Percentiles rank a stretch among this genome's conserved stretches.
phyloP scores from a whole-genome alignment of 1,140 invertebrate genomes.

The Drosophila setifemur region DNA sequence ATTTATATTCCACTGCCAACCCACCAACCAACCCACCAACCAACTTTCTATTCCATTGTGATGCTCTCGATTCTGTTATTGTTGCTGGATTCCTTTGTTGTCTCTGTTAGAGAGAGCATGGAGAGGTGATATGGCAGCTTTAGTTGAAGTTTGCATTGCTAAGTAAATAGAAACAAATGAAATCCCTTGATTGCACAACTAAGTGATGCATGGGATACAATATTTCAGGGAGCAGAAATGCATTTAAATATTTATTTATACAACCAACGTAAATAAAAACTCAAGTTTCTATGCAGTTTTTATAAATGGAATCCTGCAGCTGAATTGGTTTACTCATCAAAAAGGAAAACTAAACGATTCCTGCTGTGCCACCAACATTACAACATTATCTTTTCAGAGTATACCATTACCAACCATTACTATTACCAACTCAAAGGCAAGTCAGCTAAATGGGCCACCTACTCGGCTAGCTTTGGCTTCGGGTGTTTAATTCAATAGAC shows the following conservation, averaged over 20 bases:
- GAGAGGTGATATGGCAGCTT: slow-evolving; percentile 21
- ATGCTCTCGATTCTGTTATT: slow-evolving; percentile 19
- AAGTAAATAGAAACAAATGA: slow-evolving; percentile 17
- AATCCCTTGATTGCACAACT: slow-evolving; percentile 23
- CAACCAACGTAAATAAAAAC: background rate
- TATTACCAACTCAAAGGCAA: slow-evolving; percentile 2
- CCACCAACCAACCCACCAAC: no score
- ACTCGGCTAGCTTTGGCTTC: slow-evolving; percentile 1
- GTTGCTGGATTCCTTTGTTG: slow-evolving; percentile 17
- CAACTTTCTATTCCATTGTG: background rate
- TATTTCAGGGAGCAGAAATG: background rate
- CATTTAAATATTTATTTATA: slow-evolving; percentile 14
- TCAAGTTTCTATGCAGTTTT: no score
- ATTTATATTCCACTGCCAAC: slow-evolving; percentile 34
- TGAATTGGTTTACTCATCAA: background rate
- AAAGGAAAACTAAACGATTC: background rate
- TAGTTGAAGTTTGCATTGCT: slow-evolving; percentile 15
- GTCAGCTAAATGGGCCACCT: background rate
- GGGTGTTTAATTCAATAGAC: slow-evolving; percentile 69
- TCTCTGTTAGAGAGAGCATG: no score
- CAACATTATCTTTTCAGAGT: background rate
- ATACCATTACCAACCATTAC: slow-evolving; percentile 13
- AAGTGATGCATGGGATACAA: background rate
- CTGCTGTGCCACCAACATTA: no score
- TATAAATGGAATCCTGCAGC: no score